Base-by-base conservation (phyloP, 2,888 invertebrate genomes). In the Melieria picta region DNA sequence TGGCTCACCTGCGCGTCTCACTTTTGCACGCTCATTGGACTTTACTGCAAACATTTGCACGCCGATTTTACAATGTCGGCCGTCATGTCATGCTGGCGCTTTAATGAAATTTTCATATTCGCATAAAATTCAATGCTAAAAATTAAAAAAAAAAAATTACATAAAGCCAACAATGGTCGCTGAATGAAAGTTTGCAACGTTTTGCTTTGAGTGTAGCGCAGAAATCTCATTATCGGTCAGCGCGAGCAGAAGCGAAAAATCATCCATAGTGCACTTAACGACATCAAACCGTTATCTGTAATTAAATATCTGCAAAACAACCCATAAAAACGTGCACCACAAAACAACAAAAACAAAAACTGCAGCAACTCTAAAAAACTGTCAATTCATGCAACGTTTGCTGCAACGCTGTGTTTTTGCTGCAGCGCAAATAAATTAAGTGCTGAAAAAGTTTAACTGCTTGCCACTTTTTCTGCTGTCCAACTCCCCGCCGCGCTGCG, bases 281-380 rank as follows among this genome's bases (percentile, higher is more conserved):
- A 6, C 52, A 52, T 52, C 4, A 52, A 52, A 9, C 52, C 52
- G 52, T 52, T 52, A 52, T 52, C 52, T 52, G 52, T 52, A 52
- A 52, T 52, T 52, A 52, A 52, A n/a, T 52, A 52, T 52, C 52
- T 52, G 11, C 13, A n/a, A 13, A 52, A 52, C 6, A 6, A 52
- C 11, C 11, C 11, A 50, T 11, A 52, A 52, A 52, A 52, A n/a
- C 4, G 6, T n/a, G 4, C 52, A 52, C 11, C 11, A 11, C 2
- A 50, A 10, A 50, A 9, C 2, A 10, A 10, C 50, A 50, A 10
- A 3, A 9, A 50, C 2, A 30, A 30, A 30, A 30, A 30, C 30
- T 30, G 30, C 30, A 3, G 30, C 30, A 30, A 30, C 30, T 30
- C 1, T 30, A 30, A 30, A 30, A 50, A 52, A n/a, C 52, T 52